A percentile compares a stretch with the other conserved stretches of the same genome.
These are phyloP conservation scores for Trimorus sp. DNA, from an alignment of 2,888 invertebrate genomes.

Conservation along the genomic window DNA sequence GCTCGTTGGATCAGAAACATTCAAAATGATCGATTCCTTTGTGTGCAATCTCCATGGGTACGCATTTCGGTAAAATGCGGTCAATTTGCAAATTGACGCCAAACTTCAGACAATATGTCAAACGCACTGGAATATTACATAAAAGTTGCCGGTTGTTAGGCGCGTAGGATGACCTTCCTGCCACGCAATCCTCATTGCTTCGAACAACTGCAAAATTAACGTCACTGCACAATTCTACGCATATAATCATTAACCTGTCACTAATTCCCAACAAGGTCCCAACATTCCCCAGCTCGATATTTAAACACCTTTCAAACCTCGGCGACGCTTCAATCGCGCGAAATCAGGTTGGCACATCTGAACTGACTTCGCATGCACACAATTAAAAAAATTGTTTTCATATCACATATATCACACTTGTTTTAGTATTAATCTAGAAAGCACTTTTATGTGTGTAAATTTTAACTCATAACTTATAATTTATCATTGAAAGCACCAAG, in stretches of 20 bases:
- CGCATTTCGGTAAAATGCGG: too few species aligned
- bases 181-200: conserved; percentile 46
- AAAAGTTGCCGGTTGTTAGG: conserved; percentile 54
- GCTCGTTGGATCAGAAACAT: too few species aligned
- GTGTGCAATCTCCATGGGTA: too few species aligned
- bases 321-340: background rate
- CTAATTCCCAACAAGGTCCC: conserved; percentile 44
- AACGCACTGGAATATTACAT: conserved; percentile 35
- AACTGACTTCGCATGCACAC: too few species aligned
- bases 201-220: conserved; percentile 46
- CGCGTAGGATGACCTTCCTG: conserved; percentile 58
- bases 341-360: conserved; percentile 15
- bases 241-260: conserved; percentile 42
- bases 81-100: conserved; percentile 18
- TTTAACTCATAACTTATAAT: too few species aligned
- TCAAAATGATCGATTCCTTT: too few species aligned
- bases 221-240: conserved; percentile 48
- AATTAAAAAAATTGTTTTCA: too few species aligned
- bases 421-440: too few species aligned
- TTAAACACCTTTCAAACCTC: conserved; percentile 18
- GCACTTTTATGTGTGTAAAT: too few species aligned
- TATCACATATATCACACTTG: too few species aligned
- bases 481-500: too few species aligned
- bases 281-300: conserved; percentile 26
- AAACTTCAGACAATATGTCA: conserved; percentile 26